phyloP scores from a whole-genome alignment of 2,113 vertebrate genomes.

The Taurulus bubalis region DNA sequence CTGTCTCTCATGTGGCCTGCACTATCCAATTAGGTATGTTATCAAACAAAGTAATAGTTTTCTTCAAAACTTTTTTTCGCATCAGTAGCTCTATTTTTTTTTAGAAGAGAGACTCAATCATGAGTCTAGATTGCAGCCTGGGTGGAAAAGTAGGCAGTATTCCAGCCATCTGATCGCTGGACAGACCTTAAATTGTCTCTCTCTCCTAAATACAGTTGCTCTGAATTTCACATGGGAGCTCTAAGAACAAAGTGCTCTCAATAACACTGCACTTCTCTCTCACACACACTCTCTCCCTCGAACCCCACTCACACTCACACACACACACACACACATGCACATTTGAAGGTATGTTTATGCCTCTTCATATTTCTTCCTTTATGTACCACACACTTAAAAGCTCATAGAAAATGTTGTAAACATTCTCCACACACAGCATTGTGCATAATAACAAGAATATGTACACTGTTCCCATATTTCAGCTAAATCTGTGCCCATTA shows the following conservation, averaged over 20 bases:
- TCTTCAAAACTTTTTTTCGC: constrained; percentile 17
- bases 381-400: constrained; percentile 66
- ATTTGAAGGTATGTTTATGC: constrained; percentile 5
- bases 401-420: constrained; percentile 66
- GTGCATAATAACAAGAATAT: constrained; percentile 43
- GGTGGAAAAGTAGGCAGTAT: constrained; percentile 43
- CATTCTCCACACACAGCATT: constrained; percentile 20
- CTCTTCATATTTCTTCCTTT: constrained; percentile 27
- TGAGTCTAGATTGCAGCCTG: constrained; percentile 24
- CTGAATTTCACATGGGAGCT: constrained; percentile 69
- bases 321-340: constrained; percentile 20
- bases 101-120: constrained; percentile 41
- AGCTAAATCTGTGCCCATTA: constrained; percentile 15
- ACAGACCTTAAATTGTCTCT: constrained; percentile 51
- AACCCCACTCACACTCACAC: constrained; percentile 19
- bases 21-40: neutral
- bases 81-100: constrained; percentile 20
- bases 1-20: neutral
- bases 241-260: constrained; percentile 65
- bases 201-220: constrained; percentile 59
- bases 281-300: neutral
- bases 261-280: constrained; percentile 31
- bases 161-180: constrained; percentile 43
- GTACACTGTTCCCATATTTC: constrained; percentile 36
- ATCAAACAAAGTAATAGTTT: neutral